Conservation (phyloP, 2,797 vertebrate species). For the Rallus crepitans region DNA sequence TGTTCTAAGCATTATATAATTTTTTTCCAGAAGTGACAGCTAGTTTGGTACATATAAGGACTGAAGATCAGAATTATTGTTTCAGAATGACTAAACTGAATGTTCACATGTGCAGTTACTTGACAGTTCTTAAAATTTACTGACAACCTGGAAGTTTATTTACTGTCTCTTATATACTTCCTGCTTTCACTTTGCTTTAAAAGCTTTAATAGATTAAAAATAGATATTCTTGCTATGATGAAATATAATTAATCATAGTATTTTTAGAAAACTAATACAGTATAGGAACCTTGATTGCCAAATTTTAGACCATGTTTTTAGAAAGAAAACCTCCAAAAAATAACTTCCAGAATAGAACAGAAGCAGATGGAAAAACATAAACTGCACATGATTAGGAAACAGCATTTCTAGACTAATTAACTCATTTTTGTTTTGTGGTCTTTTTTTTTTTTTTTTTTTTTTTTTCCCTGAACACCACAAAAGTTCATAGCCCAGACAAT, state of each 20-base stretch:
- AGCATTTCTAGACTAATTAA: neutral
- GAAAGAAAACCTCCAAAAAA: neutral
- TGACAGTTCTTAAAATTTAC: neutral
- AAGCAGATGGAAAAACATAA: neutral
- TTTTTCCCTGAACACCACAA: neutral
- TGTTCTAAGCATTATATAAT: neutral
- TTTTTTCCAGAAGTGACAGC: neutral
- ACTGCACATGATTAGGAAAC: neutral
- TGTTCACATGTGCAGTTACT: neutral
- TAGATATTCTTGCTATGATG: neutral
- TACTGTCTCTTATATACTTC: neutral
- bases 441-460: neutral
- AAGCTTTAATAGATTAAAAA: neutral
- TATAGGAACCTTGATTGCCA: neutral
- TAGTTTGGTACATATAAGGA: neutral
- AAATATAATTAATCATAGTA: neutral
- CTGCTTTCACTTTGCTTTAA: neutral
- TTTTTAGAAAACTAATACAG: neutral
- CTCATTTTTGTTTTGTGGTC: neutral
- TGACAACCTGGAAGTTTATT: neutral
- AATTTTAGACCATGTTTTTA: neutral
- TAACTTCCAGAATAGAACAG: neutral
- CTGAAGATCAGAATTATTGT: neutral
- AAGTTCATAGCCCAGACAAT: neutral
- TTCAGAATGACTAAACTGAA: neutral